These are phyloP conservation scores for Megaceryle alcyon DNA, from an alignment of 2,797 vertebrate species.

Conservation along the genomic window DNA sequence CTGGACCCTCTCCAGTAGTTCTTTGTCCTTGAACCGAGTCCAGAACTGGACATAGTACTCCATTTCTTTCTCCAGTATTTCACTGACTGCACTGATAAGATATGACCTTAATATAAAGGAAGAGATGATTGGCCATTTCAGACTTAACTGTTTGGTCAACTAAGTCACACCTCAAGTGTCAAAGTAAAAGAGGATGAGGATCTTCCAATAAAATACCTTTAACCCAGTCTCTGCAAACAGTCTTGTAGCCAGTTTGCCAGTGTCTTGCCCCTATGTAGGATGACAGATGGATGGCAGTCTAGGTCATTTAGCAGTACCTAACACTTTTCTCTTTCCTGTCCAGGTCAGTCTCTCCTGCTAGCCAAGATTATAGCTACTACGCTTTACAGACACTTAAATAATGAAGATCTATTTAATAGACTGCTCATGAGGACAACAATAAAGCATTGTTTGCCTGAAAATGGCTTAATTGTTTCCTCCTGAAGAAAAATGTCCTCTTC, in stretches of 20 bases:
- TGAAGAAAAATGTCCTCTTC: neutral
- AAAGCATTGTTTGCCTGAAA: neutral
- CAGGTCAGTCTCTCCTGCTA: neutral
- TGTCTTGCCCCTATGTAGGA: neutral
- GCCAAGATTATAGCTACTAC: neutral
- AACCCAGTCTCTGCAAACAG: neutral
- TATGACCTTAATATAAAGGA: neutral
- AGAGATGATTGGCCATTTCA: neutral
- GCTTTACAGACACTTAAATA: neutral
- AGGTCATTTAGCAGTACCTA: neutral
- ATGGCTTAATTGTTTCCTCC: neutral
- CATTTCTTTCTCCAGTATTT: neutral
- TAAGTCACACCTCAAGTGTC: neutral
- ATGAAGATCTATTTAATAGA: neutral
- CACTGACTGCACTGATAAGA: neutral
- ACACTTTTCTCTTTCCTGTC: neutral
- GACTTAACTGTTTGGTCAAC: neutral
- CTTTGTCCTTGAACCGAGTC: too few relatives aligned
- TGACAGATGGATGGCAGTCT: neutral
- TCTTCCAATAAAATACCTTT: neutral
- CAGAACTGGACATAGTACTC: too few relatives aligned
- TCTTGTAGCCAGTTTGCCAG: neutral
- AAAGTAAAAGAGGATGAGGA: neutral
- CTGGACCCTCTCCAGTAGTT: too few relatives aligned
- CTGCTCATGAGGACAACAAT: neutral